Evolutionary conservation across 2,888 invertebrate genomes (phyloP).

Genomic region (Nymphalis urticae): DNA sequence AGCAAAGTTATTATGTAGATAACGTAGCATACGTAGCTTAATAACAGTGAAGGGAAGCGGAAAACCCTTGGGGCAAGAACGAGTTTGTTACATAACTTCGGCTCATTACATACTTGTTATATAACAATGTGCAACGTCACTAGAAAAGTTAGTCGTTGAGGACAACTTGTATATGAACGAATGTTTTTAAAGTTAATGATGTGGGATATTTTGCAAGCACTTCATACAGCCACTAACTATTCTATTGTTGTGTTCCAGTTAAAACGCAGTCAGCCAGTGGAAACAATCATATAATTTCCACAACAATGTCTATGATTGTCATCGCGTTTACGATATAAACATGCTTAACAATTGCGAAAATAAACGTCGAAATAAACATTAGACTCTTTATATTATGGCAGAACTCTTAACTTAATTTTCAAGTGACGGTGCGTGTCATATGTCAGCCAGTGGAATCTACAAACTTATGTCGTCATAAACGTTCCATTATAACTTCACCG

Average conservation of each 20-base stretch:
- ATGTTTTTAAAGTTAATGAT: too few relatives aligned
- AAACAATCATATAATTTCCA: too few relatives aligned
- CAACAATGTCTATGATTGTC: too few relatives aligned
- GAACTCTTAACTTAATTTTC: not conserved
- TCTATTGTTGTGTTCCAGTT: too few relatives aligned
- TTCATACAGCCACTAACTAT: too few relatives aligned
- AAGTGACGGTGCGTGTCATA: not conserved
- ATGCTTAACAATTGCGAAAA: too few relatives aligned
- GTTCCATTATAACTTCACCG: constrained; percentile 28
- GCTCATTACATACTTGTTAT: constrained; percentile 1
- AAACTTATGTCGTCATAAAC: constrained; percentile 24
- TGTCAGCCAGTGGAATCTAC: constrained; percentile 1
- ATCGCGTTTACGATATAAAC: too few relatives aligned
- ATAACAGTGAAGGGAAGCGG: not conserved
- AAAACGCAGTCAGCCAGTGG: too few relatives aligned
- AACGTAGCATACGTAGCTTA: not conserved
- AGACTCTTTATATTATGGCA: not conserved
- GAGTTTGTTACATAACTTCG: constrained; percentile 1
- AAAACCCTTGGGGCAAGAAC: not conserved
- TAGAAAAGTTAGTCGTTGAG: not conserved
- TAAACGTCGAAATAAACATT: too few relatives aligned
- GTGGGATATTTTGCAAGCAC: too few relatives aligned
- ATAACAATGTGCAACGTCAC: not conserved
- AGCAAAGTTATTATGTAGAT: too few relatives aligned
- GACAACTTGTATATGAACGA: not conserved